Conservation (phyloP, 2,797 vertebrate species). For the Ambastaia sidthimunki region DNA sequence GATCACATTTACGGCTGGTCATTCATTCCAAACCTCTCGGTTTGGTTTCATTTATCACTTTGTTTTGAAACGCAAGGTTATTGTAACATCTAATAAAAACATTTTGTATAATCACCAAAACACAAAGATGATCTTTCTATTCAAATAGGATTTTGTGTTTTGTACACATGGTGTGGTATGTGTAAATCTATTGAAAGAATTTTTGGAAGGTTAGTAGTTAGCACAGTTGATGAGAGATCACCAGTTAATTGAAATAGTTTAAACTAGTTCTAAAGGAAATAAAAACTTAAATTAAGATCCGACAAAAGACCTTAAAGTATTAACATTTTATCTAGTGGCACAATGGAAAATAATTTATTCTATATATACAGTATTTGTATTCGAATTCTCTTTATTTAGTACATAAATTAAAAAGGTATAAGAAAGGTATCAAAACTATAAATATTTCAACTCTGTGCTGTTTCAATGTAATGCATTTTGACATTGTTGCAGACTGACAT, state of each 20-base stretch:
- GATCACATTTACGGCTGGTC: background rate
- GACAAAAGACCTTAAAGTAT: no score
- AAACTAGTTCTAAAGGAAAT: no score
- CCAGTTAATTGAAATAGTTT: no score
- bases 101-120: background rate
- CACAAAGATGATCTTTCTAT: no score
- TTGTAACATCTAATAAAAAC: background rate
- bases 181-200: background rate
- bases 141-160: background rate
- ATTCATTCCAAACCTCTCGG: background rate
- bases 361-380: background rate
- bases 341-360: background rate
- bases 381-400: background rate
- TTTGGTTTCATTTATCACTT: background rate
- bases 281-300: no score
- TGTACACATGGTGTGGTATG: background rate
- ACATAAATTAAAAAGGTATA: background rate
- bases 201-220: no score
- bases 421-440: background rate
- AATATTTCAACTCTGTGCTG: background rate
- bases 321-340: background rate
- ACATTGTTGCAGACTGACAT: background rate
- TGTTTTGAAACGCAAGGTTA: no score
- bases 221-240: no score
- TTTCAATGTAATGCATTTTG: slow-evolving; percentile 14